Evolutionary conservation across 2,113 vertebrate species (phyloP), one percentile per base, ranked within the genome.

Genomic region (Athene cunicularia): DNA sequence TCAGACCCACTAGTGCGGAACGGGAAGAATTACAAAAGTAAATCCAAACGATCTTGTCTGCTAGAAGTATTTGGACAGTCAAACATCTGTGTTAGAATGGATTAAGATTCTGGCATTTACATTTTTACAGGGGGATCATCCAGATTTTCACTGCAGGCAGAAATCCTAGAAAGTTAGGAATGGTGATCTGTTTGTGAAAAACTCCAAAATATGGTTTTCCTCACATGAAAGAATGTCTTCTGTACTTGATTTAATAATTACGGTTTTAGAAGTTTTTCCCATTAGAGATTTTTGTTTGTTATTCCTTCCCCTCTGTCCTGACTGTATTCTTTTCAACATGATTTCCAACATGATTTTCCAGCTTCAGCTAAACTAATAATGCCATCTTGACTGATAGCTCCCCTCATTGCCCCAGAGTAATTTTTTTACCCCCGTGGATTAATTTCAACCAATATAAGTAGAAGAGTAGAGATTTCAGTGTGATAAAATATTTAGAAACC

Each of bases 81-180:
- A 82, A 94, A 80, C 60, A 79, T 93, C 91, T 88, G 67, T 80
- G 52, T 88, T 84, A 80, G 64, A 86, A 63, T 77, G 63, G 79
- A 93, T 96, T 90, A 86, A 86, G 82, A 67, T 77, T 88, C 63
- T 71, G 75, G 37, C 1, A 0, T 90, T 96, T 80, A 41, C 10
- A 1, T 94, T 96, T 92, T 88, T 77, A 83, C 68, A 55, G 66
- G 53, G 59, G 58, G 59, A 90, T 95, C 80, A 90, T 80, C 90
- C 88, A 86, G 93, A 86, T 90, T 93, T 95, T 94, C 64, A 14
- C 33, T 88, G 85, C 74, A 90, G 64, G 63, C 80, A 95, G 80
- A 83, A 95, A 91, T 93, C 83, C 80, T 93, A 88, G 86, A 86
- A 97, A 94, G 80, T 84, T 64, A 72, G 63, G 35, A 88, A 83